Percentiles rank a stretch among this genome's conserved stretches.
Evolutionary conservation across 2,888 invertebrate genomes (phyloP).

Genomic region (Aphidoletes aphidimyza): DNA sequence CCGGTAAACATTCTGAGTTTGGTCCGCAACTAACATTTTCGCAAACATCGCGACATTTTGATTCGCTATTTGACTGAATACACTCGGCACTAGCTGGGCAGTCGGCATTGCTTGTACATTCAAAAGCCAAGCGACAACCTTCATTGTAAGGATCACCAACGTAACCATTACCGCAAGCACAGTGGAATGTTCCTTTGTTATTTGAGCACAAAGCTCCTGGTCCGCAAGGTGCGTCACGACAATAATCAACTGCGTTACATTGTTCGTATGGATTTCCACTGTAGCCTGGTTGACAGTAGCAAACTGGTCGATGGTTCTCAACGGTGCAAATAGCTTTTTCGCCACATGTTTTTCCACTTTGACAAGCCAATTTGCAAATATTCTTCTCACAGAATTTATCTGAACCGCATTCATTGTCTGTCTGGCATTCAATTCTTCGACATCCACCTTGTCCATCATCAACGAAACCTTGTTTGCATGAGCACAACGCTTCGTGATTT

Average conservation of each 20-base stretch:
- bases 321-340: constrained; percentile 87
- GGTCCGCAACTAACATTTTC: constrained; percentile 80
- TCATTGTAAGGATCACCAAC: constrained; percentile 88
- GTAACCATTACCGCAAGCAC: constrained; percentile 80
- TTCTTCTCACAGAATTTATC: constrained; percentile 86
- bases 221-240: constrained; percentile 81
- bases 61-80: constrained; percentile 74
- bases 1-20: constrained; percentile 84
- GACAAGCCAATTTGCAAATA: constrained; percentile 87
- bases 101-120: constrained; percentile 81
- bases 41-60: constrained; percentile 87
- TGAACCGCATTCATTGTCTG: constrained; percentile 77
- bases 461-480: constrained; percentile 81
- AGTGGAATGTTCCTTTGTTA: constrained; percentile 81
- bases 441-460: constrained; percentile 86
- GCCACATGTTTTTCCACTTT: constrained; percentile 85
- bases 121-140: constrained; percentile 83
- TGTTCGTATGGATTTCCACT: constrained; percentile 80
- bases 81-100: constrained; percentile 86
- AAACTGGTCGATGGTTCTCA: constrained; percentile 81
- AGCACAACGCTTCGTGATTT: constrained; percentile 79
- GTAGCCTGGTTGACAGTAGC: constrained; percentile 88
- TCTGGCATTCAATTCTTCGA: constrained; percentile 80
- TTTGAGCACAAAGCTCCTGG: constrained; percentile 84
- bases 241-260: constrained; percentile 82